A percentile compares a stretch with the other conserved stretches of the same genome.
Conservation (phyloP, 2,797 vertebrate species). For the Chanos chanos region DNA sequence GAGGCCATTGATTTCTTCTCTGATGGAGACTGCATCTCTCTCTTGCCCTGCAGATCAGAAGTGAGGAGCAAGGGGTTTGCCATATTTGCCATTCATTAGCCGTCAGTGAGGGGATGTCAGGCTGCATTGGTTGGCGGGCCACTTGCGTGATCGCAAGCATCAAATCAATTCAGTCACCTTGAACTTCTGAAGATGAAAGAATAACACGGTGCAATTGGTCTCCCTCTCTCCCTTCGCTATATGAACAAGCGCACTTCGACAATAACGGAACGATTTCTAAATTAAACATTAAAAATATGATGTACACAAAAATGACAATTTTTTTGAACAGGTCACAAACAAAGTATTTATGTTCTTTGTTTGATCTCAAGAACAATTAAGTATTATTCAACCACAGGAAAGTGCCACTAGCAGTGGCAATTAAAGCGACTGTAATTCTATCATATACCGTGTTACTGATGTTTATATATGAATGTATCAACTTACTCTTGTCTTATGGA, state of each 20-base stretch:
- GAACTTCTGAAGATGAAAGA: slow-evolving; percentile 64
- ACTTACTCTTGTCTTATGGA: too few relatives aligned
- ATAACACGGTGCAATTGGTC: slow-evolving; percentile 48
- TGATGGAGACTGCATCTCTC: slow-evolving; percentile 45
- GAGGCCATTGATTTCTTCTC: slow-evolving; percentile 51
- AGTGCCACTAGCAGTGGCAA: too few relatives aligned
- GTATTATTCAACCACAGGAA: too few relatives aligned
- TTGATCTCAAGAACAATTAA: too few relatives aligned
- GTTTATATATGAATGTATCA: too few relatives aligned
- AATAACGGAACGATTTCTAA: too few relatives aligned
- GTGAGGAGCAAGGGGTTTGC: slow-evolving; percentile 46
- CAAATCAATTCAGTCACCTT: slow-evolving; percentile 67
- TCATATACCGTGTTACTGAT: too few relatives aligned
- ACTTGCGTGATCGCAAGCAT: slow-evolving; percentile 39
- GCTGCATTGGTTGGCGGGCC: slow-evolving; percentile 34
- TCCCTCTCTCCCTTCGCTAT: slow-evolving; percentile 23
- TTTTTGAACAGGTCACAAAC: too few relatives aligned
- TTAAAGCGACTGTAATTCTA: too few relatives aligned
- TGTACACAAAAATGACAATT: too few relatives aligned
- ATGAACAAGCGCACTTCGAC: background rate
- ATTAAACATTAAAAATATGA: too few relatives aligned
- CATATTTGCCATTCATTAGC: slow-evolving; percentile 56
- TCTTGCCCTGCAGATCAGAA: slow-evolving; percentile 50
- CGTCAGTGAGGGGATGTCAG: slow-evolving; percentile 45
- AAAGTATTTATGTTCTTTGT: too few relatives aligned